Base-by-base conservation (phyloP, 64 coral and sea anemone species). In the Hydrozoanthus tunicans region DNA sequence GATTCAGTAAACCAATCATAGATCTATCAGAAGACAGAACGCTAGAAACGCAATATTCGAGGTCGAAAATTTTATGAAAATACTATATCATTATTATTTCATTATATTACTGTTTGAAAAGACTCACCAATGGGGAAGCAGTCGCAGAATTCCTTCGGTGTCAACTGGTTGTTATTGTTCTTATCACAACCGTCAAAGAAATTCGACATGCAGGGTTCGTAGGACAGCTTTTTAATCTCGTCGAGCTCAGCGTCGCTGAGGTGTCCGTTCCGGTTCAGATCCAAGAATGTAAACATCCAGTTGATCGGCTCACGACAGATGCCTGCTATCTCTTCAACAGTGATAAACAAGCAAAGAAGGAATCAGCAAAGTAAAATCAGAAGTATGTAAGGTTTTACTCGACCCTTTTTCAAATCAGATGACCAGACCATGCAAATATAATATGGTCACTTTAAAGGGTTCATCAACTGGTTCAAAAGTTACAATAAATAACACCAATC, bases 71-170 rank as follows among this genome's bases (percentile, higher is more conserved):
- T 14, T 14, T 4, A 13, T 65, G 10, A 15, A 65, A 14, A 4
- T 65, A 7, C 12, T 0, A 10, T 77, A n/a, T 77, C 20, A 51
- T 5, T 23, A 23, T n/a, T 62, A 20, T 12, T 51, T 59, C 58
- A 62, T 27, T 23, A 57, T n/a, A 32, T 58, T 23, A 25, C 3
- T 32, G 53, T 32, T 26, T 13, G 6, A 5, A 56, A 58, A 9
- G 0, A 62, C 89, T 86, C 90, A 96, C 95, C 95, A 70, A 94
- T 59, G 3, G 95, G 43, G 62, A 96, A 96, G 32, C 95, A 96
- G 20, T 66, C 62, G 51, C 95, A 96, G 12, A 96, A 96, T 55
- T 96, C 95, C 9, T 51, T 62, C 20, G 83, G 11, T 3, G 84
- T 66, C 20, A 96, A 86, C 27, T 82, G 85, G n/a, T 81, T 89